Percentiles rank a stretch among this genome's conserved stretches.
phyloP scores from a whole-genome alignment of 1,140 invertebrate species.

The Drosophila azteca region DNA sequence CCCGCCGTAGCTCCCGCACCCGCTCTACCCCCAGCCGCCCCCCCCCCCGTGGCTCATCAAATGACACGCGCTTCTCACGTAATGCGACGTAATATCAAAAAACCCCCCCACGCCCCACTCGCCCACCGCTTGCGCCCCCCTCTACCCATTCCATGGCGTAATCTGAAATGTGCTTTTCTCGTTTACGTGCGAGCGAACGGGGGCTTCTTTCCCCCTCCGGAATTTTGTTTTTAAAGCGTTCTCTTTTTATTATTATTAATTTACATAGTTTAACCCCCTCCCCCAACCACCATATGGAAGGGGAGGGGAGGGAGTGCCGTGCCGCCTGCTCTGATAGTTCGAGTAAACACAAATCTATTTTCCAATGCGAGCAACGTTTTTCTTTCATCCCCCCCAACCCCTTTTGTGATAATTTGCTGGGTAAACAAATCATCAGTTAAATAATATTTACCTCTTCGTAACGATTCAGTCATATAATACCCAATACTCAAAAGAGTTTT shows the following conservation, averaged over 20 bases:
- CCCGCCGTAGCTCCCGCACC: conserved; percentile 23
- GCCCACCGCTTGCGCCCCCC: neutral
- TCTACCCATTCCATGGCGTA: neutral
- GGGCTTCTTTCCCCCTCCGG: conserved; percentile 19
- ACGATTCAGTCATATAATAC: conserved; percentile 1
- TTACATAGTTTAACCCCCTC: conserved; percentile 50
- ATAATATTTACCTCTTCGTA: conserved; percentile 52
- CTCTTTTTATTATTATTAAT: conserved; percentile 62
- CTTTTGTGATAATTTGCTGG: conserved; percentile 46
- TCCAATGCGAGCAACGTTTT: conserved; percentile 14
- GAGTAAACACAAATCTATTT: conserved; percentile 53
- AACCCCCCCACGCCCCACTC: neutral
- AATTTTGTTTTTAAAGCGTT: conserved; percentile 64
- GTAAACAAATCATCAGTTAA: conserved; percentile 53
- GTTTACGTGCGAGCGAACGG: conserved; percentile 3
- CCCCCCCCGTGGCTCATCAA: conserved; percentile 9
- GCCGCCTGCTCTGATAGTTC: conserved; percentile 38
- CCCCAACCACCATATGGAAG: too few species aligned
- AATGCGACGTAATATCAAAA: conserved; percentile 73
- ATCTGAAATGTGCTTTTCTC: conserved; percentile 42
- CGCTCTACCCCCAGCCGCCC: neutral
- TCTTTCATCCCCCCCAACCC: conserved; percentile 2
- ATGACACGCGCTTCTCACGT: conserved; percentile 69
- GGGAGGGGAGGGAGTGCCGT: neutral
- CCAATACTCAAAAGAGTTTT: neutral